phyloP scores from a whole-genome alignment of 2,888 invertebrate genomes.

The Chorisops tibialis region DNA sequence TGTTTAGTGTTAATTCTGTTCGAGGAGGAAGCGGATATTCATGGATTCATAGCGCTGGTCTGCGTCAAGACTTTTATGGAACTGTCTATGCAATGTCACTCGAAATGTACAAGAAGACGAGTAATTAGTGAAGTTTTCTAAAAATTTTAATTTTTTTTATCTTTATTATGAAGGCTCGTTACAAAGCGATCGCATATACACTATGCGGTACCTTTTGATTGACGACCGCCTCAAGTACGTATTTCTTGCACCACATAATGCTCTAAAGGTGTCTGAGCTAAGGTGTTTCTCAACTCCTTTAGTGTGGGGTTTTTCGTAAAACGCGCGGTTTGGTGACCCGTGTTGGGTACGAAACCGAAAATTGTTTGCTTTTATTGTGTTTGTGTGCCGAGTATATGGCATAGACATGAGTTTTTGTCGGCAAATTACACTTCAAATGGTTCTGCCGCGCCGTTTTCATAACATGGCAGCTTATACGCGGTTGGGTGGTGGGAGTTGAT shows the following conservation, averaged over 20 bases:
- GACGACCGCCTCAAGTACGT: conserved; percentile 16
- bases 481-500: conserved; percentile 8
- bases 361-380: conserved; percentile 21
- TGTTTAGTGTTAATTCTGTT: too few species aligned
- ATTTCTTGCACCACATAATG: too few species aligned
- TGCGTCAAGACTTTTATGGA: too few species aligned
- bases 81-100: too few species aligned
- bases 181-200: conserved; percentile 7
- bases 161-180: conserved; percentile 16
- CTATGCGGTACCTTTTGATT: conserved; percentile 24
- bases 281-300: not conserved
- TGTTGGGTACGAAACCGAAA: conserved; percentile 5
- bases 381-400: conserved; percentile 20
- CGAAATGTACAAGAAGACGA: conserved; percentile 1
- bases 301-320: conserved; percentile 7
- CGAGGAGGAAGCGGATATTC: too few species aligned
- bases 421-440: conserved; percentile 11
- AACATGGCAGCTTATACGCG: not conserved
- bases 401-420: conserved; percentile 24
- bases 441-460: not conserved
- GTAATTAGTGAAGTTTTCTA: conserved; percentile 7
- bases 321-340: conserved; percentile 11
- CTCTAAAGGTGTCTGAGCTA: conserved; percentile 2
- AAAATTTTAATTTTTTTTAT: conserved; percentile 7
- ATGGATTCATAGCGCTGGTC: too few species aligned